Conservation (phyloP, 2,797 vertebrate genomes). For the Loriculus beryllinus region DNA sequence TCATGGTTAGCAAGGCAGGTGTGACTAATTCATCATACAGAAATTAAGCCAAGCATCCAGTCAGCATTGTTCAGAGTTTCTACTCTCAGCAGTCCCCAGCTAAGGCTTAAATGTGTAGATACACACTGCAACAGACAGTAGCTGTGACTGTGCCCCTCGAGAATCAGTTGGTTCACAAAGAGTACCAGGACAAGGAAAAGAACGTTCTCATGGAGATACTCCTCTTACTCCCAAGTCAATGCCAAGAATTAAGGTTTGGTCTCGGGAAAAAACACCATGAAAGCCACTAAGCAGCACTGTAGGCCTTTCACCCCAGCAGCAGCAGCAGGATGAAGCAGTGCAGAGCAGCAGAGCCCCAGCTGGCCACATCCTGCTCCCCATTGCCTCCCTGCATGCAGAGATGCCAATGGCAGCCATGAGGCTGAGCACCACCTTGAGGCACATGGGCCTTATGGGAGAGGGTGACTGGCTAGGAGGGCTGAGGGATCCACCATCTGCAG, state of each 20-base stretch:
- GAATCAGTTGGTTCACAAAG: neutral
- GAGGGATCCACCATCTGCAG: neutral
- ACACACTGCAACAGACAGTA: neutral
- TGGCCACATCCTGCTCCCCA: neutral
- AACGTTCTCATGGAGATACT: neutral
- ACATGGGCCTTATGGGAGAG: fast-evolving
- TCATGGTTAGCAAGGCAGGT: neutral
- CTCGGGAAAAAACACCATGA: neutral
- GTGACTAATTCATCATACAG: neutral
- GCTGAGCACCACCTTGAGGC: neutral
- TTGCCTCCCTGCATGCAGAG: neutral
- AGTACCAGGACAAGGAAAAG: neutral
- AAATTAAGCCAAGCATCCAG: neutral
- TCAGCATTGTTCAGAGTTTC: neutral
- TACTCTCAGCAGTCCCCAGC: neutral
- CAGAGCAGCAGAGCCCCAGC: neutral
- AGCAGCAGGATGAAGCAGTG: neutral
- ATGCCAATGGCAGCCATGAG: fast-evolving
- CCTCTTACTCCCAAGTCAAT: neutral
- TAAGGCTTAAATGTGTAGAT: neutral
- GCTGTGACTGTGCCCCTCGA: neutral
- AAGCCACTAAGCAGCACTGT: neutral
- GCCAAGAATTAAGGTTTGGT: neutral
- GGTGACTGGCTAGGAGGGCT: neutral
- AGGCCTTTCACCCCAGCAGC: neutral